A percentile compares a stretch with the other conserved stretches of the same genome.
Conservation (phyloP, 2,797 vertebrate genomes). For the Salmo trutta region DNA sequence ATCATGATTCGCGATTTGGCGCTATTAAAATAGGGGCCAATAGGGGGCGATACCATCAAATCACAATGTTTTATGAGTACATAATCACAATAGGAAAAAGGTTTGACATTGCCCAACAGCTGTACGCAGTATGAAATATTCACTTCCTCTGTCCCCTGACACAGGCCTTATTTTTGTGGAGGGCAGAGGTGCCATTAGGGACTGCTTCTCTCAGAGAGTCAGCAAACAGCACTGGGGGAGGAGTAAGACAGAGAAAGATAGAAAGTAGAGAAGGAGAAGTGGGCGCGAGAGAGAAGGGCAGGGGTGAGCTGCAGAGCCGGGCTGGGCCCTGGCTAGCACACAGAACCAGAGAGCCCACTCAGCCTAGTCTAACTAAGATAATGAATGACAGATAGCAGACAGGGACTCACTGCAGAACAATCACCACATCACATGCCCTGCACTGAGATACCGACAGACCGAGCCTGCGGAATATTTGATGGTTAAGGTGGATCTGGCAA, state of each 20-base stretch:
- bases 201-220: slow-evolving; percentile 29
- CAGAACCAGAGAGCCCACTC: slow-evolving; percentile 23
- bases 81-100: too few relatives aligned
- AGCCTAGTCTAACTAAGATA: slow-evolving; percentile 36
- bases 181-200: slow-evolving; percentile 40
- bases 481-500: slow-evolving; percentile 12
- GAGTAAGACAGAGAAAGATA: too few relatives aligned
- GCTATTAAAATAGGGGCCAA: too few relatives aligned
- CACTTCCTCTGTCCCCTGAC: slow-evolving; percentile 67
- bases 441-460: slow-evolving; percentile 18
- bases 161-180: slow-evolving; percentile 64
- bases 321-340: too few relatives aligned
- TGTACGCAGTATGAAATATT: slow-evolving; percentile 71
- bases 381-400: slow-evolving; percentile 26
- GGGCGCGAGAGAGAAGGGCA: too few relatives aligned
- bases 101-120: slow-evolving; percentile 19
- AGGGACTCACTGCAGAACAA: slow-evolving; percentile 47
- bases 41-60: too few relatives aligned
- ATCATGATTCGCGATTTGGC: too few relatives aligned
- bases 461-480: slow-evolving; percentile 29
- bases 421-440: slow-evolving; percentile 12
- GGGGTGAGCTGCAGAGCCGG: not conserved
- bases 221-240: slow-evolving; percentile 47
- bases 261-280: too few relatives aligned
- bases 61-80: too few relatives aligned